Evolutionary conservation across 2,888 invertebrate species (phyloP).

Genomic region (Allygus modestus): DNA sequence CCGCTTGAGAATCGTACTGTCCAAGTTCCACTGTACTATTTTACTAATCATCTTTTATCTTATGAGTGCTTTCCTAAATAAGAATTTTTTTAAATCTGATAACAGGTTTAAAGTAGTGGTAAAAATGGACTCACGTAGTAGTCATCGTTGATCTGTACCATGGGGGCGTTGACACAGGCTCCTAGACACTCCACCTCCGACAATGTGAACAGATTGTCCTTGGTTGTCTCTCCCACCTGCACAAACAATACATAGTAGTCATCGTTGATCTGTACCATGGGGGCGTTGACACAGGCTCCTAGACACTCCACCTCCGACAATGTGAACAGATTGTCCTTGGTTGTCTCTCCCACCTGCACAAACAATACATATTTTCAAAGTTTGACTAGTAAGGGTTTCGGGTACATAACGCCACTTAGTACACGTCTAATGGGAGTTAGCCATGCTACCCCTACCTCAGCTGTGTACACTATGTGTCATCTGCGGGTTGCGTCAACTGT

Average conservation of each 20-base stretch:
- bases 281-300: conserved; percentile 99
- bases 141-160: conserved; percentile 98
- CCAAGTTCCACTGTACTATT: too few relatives aligned
- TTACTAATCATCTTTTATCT: too few relatives aligned
- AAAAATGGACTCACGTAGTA: conserved; percentile 88
- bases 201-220: conserved; percentile 93
- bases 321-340: conserved; percentile 92
- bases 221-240: conserved; percentile 85
- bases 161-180: conserved; percentile 99
- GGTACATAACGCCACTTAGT: too few relatives aligned
- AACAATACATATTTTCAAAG: conserved; percentile 78
- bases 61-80: too few relatives aligned
- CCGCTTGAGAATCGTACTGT: too few relatives aligned
- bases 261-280: conserved; percentile 98
- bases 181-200: conserved; percentile 99
- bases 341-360: conserved; percentile 83
- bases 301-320: conserved; percentile 99
- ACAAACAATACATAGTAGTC: conserved; percentile 84
- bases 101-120: too few relatives aligned
- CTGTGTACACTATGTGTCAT: too few relatives aligned
- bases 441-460: too few relatives aligned
- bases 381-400: too few relatives aligned
- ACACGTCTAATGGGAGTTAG: too few relatives aligned
- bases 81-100: too few relatives aligned
- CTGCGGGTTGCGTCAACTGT: too few relatives aligned